Conservation (phyloP, 2,797 vertebrate genomes). For the Siniperca undulata region DNA sequence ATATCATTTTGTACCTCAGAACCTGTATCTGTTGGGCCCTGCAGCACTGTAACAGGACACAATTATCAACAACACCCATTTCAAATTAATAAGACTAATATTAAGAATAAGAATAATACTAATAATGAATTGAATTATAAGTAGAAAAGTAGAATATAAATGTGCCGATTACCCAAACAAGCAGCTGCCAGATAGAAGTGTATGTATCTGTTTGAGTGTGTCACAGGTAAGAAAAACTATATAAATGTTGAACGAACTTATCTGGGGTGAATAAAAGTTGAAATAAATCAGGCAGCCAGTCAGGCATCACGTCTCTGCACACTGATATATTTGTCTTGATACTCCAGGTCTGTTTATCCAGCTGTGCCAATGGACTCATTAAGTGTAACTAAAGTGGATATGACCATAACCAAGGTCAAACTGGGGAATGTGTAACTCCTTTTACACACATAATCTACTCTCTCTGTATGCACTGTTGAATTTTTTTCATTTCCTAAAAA, state of each 20-base stretch:
- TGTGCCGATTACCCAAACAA: neutral
- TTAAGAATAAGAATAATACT: too few relatives aligned
- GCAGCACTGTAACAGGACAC: neutral
- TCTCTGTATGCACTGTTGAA: neutral
- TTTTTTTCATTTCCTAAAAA: constrained; percentile 2
- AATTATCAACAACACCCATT: neutral
- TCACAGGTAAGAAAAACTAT: neutral
- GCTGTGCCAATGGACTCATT: constrained; percentile 56
- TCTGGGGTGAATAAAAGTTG: neutral
- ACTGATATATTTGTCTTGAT: constrained; percentile 24
- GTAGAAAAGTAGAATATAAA: neutral
- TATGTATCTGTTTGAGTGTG: neutral
- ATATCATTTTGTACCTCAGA: neutral
- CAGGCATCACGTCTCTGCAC: constrained; percentile 3
- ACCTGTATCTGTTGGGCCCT: neutral
- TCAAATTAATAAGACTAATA: neutral
- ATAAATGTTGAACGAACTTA: neutral
- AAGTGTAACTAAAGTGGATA: constrained; percentile 30
- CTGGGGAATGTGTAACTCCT: constrained; percentile 10
- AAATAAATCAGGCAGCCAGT: constrained; percentile 25
- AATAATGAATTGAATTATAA: neutral
- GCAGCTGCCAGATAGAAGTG: neutral
- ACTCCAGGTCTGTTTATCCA: constrained; percentile 57
- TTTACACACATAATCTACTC: constrained; percentile 25
- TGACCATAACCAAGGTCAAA: constrained; percentile 13